Evolutionary conservation across 2,888 invertebrate species (phyloP).

Genomic region (Calameuta filiformis): DNA sequence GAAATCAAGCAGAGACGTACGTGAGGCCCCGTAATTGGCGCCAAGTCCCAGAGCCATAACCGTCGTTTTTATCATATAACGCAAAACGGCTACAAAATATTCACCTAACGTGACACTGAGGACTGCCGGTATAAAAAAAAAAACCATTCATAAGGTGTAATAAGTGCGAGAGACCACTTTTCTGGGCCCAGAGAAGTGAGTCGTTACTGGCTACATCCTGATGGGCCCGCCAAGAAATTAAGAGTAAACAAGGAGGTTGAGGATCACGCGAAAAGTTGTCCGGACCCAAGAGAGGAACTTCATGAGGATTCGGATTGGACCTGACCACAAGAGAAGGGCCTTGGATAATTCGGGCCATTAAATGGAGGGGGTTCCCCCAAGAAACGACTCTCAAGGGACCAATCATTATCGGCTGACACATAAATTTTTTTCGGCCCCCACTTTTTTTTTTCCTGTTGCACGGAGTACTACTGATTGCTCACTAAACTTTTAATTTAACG

Average conservation of each 20-base stretch:
- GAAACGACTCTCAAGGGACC: background rate
- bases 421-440: background rate
- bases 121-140: background rate
- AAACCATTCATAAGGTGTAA: background rate
- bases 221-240: background rate
- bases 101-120: background rate
- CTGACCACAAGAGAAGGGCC: background rate
- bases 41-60: background rate
- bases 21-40: background rate
- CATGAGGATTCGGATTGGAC: background rate
- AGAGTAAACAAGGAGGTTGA: background rate
- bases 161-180: background rate
- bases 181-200: background rate
- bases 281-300: background rate
- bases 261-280: background rate
- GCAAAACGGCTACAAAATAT: background rate
- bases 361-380: background rate
- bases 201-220: background rate
- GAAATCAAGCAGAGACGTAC: background rate
- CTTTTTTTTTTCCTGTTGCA: background rate
- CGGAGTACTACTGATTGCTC: conserved; percentile 4
- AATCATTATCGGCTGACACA: conserved; percentile 9
- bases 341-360: conserved; percentile 6
- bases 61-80: background rate
- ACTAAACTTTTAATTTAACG: conserved; percentile 27